Percentiles rank a stretch among this genome's conserved stretches.
These are phyloP conservation scores for Halcyon leucocephala DNA, from an alignment of 2,797 vertebrate species.

Conservation along the genomic window DNA sequence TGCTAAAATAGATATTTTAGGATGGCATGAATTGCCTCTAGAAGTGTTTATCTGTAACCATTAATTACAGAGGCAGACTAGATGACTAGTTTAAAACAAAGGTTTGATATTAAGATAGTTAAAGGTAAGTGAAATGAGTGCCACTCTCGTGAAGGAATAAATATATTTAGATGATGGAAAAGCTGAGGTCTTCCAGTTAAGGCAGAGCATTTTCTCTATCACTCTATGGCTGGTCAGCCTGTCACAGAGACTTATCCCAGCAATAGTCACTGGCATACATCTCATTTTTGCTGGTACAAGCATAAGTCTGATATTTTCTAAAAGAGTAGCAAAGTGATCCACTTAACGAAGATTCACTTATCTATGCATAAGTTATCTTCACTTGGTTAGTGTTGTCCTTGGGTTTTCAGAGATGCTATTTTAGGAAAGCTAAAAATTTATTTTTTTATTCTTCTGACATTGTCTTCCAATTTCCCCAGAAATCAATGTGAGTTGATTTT, in stretches of 20 bases:
- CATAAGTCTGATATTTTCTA: not conserved
- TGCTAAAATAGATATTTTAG: conserved; percentile 2
- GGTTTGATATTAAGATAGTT: not conserved
- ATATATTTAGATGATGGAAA: not conserved
- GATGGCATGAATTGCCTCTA: conserved; percentile 8
- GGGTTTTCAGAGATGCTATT: not conserved
- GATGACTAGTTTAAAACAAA: conserved; percentile 45
- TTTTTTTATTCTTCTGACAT: not conserved
- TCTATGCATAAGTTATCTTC: not conserved
- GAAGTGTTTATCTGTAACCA: not conserved
- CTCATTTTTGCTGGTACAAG: not conserved
- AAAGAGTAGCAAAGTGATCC: not conserved
- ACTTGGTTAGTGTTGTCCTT: not conserved
- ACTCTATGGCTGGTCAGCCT: not conserved
- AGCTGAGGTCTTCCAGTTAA: not conserved
- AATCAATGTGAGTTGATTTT: not conserved
- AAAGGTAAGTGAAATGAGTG: conserved; percentile 27
- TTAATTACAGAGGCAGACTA: conserved; percentile 23
- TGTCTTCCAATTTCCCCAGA: not conserved
- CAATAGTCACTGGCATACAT: not conserved
- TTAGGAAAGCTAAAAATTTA: not conserved
- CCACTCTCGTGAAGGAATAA: not conserved
- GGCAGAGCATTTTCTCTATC: not conserved
- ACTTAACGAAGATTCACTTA: not conserved
- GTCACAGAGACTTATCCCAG: not conserved